Base-by-base conservation (phyloP, 2,888 invertebrate genomes). In the Papilio gigon region DNA sequence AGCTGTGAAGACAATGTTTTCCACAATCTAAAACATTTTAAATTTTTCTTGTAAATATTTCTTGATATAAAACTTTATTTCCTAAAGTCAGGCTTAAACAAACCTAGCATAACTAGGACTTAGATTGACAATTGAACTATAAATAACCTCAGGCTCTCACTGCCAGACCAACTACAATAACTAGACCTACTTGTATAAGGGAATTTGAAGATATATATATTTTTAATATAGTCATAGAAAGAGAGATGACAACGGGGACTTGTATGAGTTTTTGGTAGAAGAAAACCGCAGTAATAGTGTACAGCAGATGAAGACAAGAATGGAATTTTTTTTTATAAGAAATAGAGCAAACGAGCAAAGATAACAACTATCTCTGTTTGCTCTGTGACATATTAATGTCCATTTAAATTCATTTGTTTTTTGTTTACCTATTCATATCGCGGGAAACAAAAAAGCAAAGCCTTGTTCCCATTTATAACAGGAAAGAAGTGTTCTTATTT, bases 351-450 rank as follows among this genome's bases (percentile, higher is more conserved):
- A n/a, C n/a, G n/a, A n/a, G n/a, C n/a, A n/a, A n/a, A n/a, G n/a
- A n/a, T n/a, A n/a, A n/a, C n/a, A n/a, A n/a, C 4, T 47, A 11
- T 12, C 12, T 22, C n/a, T 3, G 6, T 20, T 9, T n/a, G n/a
- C n/a, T 25, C 17, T 27, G 8, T 27, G n/a, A 17, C n/a, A 17
- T 30, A 30, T 4, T 30, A 30, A 56, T 56, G 30, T n/a, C 17
- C 53, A 56, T 56, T 56, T 30, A 56, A 56, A 56, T 56, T 56
- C 9, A 56, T 56, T 11, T 30, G 30, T 17, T 56, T 1, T 2
- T 56, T 56, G 14, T 56, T 50, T 30, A n/a, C 3, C 50, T 17
- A 30, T 56, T 56, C 53, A 30, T 56, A 56, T 56, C 30, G 8
- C 17, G n/a, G 53, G 27, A 30, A 17, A 30, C 53, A 56, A 56